These are phyloP conservation scores for Papilio dardanus DNA, from an alignment of 1,140 invertebrate genomes.

Conservation along the genomic window DNA sequence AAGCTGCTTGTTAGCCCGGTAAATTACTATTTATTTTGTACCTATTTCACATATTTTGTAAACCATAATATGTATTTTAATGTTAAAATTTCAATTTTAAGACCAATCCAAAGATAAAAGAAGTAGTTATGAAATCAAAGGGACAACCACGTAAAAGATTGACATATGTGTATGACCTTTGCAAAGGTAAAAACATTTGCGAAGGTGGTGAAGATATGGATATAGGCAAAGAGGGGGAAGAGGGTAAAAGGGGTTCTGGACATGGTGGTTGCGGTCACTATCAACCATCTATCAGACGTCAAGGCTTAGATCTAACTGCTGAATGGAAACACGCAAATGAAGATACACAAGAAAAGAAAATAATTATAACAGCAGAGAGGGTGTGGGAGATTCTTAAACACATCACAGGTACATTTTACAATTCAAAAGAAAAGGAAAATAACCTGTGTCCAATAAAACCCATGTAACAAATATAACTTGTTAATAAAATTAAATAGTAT, in stretches of 20 bases:
- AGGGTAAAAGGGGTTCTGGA: conserved; percentile 88
- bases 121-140: conserved; percentile 98
- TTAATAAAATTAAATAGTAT: no score
- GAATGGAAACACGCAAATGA: conserved; percentile 99
- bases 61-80: neutral
- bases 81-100: conserved; percentile 58
- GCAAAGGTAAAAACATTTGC: conserved; percentile 99
- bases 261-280: conserved; percentile 99
- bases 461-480: no score
- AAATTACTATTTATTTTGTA: conserved; percentile 77
- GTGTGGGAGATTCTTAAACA: conserved; percentile 98
- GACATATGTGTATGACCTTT: conserved; percentile 98
- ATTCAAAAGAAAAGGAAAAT: no score
- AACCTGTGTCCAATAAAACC: no score
- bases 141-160: conserved; percentile 97
- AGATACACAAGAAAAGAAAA: conserved; percentile 98
- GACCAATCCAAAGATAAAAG: conserved; percentile 98
- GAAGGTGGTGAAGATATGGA: conserved; percentile 99
- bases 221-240: conserved; percentile 88
- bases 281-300: conserved; percentile 95
- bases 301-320: conserved; percentile 95
- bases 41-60: neutral
- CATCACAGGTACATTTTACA: conserved; percentile 91
- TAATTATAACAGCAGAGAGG: conserved; percentile 95
- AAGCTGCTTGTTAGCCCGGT: conserved; percentile 97